Conservation (phyloP, 2,797 vertebrate species). For the Malacoctenus gilli region DNA sequence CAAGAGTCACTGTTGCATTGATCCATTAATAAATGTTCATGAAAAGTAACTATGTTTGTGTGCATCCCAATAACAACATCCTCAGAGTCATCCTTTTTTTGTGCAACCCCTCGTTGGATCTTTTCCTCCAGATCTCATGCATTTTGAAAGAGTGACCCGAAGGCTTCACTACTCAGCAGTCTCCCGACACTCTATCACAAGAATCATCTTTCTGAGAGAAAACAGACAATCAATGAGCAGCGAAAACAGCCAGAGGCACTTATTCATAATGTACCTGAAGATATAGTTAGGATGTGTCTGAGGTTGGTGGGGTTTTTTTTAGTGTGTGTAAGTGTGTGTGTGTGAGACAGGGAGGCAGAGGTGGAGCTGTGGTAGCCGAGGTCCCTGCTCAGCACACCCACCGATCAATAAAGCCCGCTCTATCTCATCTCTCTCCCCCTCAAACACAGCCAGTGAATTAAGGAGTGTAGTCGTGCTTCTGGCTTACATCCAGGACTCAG, state of each 20-base stretch:
- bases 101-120: background rate
- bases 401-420: conserved; percentile 46
- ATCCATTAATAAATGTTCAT: no score
- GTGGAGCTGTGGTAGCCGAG: conserved; percentile 35
- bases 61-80: no score
- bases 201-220: conserved; percentile 6
- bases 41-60: no score
- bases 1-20: no score
- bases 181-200: conserved; percentile 21
- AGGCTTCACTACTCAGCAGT: conserved; percentile 15
- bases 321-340: no score
- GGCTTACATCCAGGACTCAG: conserved; percentile 50
- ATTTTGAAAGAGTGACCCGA: conserved; percentile 25
- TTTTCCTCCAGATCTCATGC: background rate
- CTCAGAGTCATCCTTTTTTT: no score
- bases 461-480: conserved; percentile 28
- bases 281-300: conserved; percentile 25
- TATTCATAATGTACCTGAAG: conserved; percentile 29
- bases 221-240: conserved; percentile 33
- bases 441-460: conserved; percentile 25
- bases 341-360: conserved; percentile 16
- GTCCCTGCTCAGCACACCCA: conserved; percentile 30
- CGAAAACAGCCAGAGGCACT: conserved; percentile 29
- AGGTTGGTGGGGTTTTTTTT: no score
- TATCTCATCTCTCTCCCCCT: conserved; percentile 6